phyloP scores from a whole-genome alignment of 2,113 vertebrate genomes.

The Corythoichthys haematopterus region DNA sequence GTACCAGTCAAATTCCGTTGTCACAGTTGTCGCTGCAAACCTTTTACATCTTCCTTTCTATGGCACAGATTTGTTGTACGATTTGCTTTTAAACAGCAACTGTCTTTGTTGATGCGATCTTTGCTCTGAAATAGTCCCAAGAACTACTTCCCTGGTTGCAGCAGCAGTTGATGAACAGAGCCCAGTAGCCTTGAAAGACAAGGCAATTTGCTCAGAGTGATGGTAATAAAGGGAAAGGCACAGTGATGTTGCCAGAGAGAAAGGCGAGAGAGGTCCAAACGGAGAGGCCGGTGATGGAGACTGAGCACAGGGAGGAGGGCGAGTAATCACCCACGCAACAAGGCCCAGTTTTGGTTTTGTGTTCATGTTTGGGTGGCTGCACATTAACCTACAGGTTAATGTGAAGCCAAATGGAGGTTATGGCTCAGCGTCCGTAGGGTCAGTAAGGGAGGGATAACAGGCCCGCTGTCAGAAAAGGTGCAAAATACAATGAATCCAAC shows the following conservation, averaged over 20 bases:
- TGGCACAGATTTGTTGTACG: constrained; percentile 22
- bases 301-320: constrained; percentile 10
- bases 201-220: constrained; percentile 71
- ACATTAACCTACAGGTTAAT: constrained; percentile 68
- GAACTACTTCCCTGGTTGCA: constrained; percentile 39
- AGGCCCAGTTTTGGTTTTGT: constrained; percentile 50
- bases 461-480: constrained; percentile 29
- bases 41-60: constrained; percentile 28
- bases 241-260: constrained; percentile 53
- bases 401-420: constrained; percentile 65
- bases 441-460: constrained; percentile 43
- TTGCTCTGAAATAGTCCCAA: constrained; percentile 36
- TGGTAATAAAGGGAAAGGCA: constrained; percentile 72
- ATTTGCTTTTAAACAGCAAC: constrained; percentile 39
- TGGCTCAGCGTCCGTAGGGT: constrained; percentile 49
- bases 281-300: constrained; percentile 22
- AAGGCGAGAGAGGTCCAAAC: constrained; percentile 23
- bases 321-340: constrained; percentile 53
- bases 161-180: constrained; percentile 57
- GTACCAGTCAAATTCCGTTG: constrained; percentile 1
- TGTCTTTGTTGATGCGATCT: constrained; percentile 42
- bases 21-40: constrained; percentile 6
- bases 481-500: constrained; percentile 24
- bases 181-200: constrained; percentile 74
- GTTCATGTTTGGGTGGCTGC: constrained; percentile 62